Base-by-base conservation (phyloP, 2,797 vertebrate genomes). In the Myotis daubentonii region DNA sequence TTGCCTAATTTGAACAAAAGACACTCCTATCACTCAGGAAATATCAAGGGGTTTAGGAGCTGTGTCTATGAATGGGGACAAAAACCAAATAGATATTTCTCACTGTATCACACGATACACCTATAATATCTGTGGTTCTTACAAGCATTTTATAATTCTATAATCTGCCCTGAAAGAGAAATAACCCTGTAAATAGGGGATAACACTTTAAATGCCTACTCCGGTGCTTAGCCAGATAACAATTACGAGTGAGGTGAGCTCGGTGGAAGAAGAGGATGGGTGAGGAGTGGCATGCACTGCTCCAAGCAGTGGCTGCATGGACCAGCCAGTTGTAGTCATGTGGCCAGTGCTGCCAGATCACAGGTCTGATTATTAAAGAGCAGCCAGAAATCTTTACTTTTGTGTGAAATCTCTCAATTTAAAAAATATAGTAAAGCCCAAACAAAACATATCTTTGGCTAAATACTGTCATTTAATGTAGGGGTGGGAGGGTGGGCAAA, bases 111-210 rank as follows among this genome's bases (percentile, higher is more conserved):
- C 44, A 33, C 5, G 1, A 38, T 38, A 91, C 74, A 22, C 11
- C 62, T 28, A 20, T 25, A 74, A 6, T 33, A 41, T 38, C 36
- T 55, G 57, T 83, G 22, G 20, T 30, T 71, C 81, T 60, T 76
- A 82, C 12, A 68, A 87, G 41, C 55, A 65, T n/a, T 78, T 62
- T 66, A 55, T 2, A 84, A 60, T 55, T 92, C 53, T 55, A 22
- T 87, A 68, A 83, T 30, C 20, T 92, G 44, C 22, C 65, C 87
- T 70, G 47, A 91, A 91, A 76, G 17, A 92, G 38, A 86, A 87
- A 30, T 36, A 53, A 82, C 11, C 8, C 30, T 89, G 86, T 49
- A 87, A 86, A 33, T 74, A 53, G 82, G 17, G 22, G 47, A n/a
- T 47, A 87, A 86, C 70, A 74, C 71, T 28, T n/a, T 36, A 23